phyloP scores from a whole-genome alignment of 2,888 invertebrate genomes.

The Sarcophaga variegata region DNA sequence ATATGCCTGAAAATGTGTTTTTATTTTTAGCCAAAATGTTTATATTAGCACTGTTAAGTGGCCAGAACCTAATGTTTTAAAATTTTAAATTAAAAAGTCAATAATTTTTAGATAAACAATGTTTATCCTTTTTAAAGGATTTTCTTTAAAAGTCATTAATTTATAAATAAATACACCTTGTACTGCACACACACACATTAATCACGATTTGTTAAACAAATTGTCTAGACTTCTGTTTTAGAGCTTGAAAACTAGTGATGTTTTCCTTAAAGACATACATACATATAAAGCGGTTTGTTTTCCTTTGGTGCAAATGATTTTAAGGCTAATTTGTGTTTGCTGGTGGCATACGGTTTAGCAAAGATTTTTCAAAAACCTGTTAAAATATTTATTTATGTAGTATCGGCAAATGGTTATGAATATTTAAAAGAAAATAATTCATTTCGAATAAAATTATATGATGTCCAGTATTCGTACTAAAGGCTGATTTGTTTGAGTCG shows the following conservation, averaged over 20 bases:
- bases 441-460: neutral
- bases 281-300: constrained; percentile 25
- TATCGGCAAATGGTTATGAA: neutral
- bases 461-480: no score
- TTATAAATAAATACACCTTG: neutral
- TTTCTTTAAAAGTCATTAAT: neutral
- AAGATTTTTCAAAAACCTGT: constrained; percentile 36
- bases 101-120: constrained; percentile 34
- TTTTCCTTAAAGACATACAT: constrained; percentile 28
- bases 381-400: constrained; percentile 43
- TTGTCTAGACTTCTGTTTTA: constrained; percentile 3
- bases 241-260: constrained; percentile 35
- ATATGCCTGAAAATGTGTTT: constrained; percentile 64
- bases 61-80: constrained; percentile 27
- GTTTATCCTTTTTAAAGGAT: constrained; percentile 15
- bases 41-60: constrained; percentile 60
- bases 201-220: constrained; percentile 56
- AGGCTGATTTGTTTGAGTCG: no score
- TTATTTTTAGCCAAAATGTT: constrained; percentile 56
- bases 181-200: no score
- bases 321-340: constrained; percentile 48
- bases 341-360: neutral
- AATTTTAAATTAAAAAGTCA: constrained; percentile 25
- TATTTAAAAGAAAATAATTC: neutral
- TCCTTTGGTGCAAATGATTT: neutral